Base-by-base conservation (phyloP, 2,797 vertebrate genomes). In the Gymnothorax javanicus region DNA sequence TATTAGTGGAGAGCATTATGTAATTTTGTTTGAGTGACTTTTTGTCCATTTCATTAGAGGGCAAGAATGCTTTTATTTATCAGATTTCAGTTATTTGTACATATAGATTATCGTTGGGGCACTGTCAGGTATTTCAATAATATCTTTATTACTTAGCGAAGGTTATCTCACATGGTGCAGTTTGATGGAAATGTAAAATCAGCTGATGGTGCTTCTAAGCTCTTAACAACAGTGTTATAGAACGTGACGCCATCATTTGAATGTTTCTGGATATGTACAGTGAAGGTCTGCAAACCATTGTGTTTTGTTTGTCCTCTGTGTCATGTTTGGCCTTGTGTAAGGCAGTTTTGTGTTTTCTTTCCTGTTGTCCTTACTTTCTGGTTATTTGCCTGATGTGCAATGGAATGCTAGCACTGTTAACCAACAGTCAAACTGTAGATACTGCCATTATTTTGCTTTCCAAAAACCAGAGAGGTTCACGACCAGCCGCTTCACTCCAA, bases 361-460 rank as follows among this genome's bases (percentile, higher is more conserved):
- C 57, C 23, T 77, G 88, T 90, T 20, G 43, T 87, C 79, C 90
- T 90, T 86, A 82, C 84, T 84, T 87, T 87, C 20, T 87, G 9
- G 85, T 87, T 86, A 71, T 87, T 82, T 90, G 54, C 84, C 33
- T 84, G 56, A 86, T 87, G 84, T 92, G 87, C 87, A 89, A 86
- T 69, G 86, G 73, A 81, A 67, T 57, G 85, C 88, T 86, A 90
- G 86, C 92, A 88, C 90, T 88, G 90, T 86, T 93, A 93, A 93
- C 89, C 89, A 84, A 86, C 87, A 91, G 90, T 92, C 87, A 89
- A 89, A 88, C 89, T 93, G 89, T 91, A 91, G 89, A 90, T 92
- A 88, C 91, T 87, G 91, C 88, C 89, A 89, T 90, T 83, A 86
- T 89, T 91, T 88, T 92, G 87, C 91, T 91, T 89, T 89, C 88